These are phyloP conservation scores for Pygathrix nemaeus DNA, from an alignment of 2,113 vertebrate genomes.

Conservation along the genomic window DNA sequence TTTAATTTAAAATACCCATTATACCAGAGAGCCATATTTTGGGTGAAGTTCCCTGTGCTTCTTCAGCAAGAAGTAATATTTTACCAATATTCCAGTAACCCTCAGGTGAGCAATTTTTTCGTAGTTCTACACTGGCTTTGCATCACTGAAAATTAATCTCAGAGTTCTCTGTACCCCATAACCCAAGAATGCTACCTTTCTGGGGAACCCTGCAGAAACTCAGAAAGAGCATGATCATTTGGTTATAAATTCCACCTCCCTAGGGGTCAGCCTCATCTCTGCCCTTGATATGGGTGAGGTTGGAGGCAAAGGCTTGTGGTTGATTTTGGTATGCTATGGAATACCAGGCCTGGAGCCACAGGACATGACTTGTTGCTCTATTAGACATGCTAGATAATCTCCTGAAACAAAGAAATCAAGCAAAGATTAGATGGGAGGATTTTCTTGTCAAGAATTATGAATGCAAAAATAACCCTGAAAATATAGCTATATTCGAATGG, in stretches of 20 bases:
- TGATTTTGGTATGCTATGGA: neutral
- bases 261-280: neutral
- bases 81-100: neutral
- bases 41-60: neutral
- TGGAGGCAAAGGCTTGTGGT: neutral
- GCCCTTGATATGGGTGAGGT: neutral
- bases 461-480: slow-evolving; percentile 58
- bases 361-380: slow-evolving; percentile 48
- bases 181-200: neutral
- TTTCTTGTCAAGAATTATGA: slow-evolving; percentile 61
- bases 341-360: neutral
- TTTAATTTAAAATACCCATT: neutral
- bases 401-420: slow-evolving; percentile 59
- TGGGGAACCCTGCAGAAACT: neutral
- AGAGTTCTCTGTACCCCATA: neutral
- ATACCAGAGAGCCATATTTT: neutral
- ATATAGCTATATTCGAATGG: slow-evolving; percentile 17
- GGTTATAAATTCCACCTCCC: neutral
- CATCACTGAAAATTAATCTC: neutral
- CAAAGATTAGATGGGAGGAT: slow-evolving; percentile 47
- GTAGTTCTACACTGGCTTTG: neutral
- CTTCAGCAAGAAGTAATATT: neutral
- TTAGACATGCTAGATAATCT: slow-evolving; percentile 56
- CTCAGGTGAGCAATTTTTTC: neutral
- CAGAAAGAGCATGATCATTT: neutral